Evolutionary conservation across 2,797 vertebrate genomes (phyloP), one percentile per base, ranked within the genome.

Genomic region (Epinephelus awoara): DNA sequence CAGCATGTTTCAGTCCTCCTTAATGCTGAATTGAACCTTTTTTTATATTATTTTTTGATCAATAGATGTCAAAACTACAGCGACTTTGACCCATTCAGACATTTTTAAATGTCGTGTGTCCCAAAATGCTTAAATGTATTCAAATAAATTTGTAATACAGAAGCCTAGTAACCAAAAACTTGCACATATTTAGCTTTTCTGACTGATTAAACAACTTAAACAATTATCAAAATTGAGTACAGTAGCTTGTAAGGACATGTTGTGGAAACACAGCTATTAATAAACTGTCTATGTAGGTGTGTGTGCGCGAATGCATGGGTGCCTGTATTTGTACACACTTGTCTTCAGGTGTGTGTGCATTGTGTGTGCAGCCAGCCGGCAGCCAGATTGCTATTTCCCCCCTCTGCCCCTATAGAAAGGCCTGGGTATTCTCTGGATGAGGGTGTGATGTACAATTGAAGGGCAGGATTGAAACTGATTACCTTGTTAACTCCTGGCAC

Each of bases 401-500:
- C 94, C 93, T 95, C 68, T 96, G 95, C 96, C 96, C 96, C 94
- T 96, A 96, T 88, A 97, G 96, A 97, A 96, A 88, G 92, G 95
- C 72, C 86, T n/a, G 92, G 93, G 93, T 95, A 96, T 96, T 97
- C 95, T 97, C 97, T 95, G 95, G 95, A 96, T 96, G 96, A 96
- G 96, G 96, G 96, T 96, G 97, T 96, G 96, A 96, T 96, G 96
- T 96, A 96, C 94, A 96, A 97, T 97, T 96, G 96, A 97, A 97
- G 96, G 96, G 96, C 96, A 97, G 96, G 96, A 97, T 97, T 97
- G 96, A 97, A 98, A 98, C 96, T 97, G 97, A 99, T 99, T 98
- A 98, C 97, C 97, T 98, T 97, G 97, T 98, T 99, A 99, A 98
- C 98, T 98, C 97, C 96, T 98, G 97, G 97, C 97, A 97, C 97